Evolutionary conservation across 2,888 invertebrate species (phyloP).

Genomic region (Melanostoma scalare): DNA sequence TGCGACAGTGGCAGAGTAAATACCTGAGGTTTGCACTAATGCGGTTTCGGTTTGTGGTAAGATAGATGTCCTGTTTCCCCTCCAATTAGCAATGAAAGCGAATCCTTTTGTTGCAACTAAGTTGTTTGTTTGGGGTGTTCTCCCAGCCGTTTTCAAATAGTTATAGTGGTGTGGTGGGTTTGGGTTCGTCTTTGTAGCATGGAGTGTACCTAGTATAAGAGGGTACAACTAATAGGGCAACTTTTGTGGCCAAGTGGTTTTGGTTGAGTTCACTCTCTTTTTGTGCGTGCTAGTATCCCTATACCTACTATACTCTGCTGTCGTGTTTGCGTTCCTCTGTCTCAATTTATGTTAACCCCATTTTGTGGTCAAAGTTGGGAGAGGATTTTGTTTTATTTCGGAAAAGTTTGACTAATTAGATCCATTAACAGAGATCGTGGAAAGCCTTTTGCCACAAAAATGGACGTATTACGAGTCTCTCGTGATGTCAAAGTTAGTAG

Average conservation of each 20-base stretch:
- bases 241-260: slow-evolving; percentile 66
- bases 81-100: slow-evolving; percentile 65
- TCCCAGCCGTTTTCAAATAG: slow-evolving; percentile 19
- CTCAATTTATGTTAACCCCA: slow-evolving; percentile 26
- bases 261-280: slow-evolving; percentile 41
- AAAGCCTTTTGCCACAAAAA: slow-evolving; percentile 34
- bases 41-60: slow-evolving; percentile 67
- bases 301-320: too few relatives aligned
- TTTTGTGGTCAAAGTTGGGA: slow-evolving; percentile 28
- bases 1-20: slow-evolving; percentile 29
- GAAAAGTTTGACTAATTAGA: slow-evolving; percentile 65
- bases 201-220: slow-evolving; percentile 28
- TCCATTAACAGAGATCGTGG: slow-evolving; percentile 48
- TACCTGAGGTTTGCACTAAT: slow-evolving; percentile 71
- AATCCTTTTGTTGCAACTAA: slow-evolving; percentile 68
- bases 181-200: not conserved
- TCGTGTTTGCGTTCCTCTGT: not conserved
- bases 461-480: slow-evolving; percentile 17
- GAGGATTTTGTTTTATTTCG: slow-evolving; percentile 11
- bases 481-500: slow-evolving; percentile 5
- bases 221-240: slow-evolving; percentile 57
- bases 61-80: slow-evolving; percentile 60
- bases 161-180: not conserved
- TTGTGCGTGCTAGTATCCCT: slow-evolving; percentile 20
- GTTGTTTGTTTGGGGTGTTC: slow-evolving; percentile 52